Base-by-base conservation (phyloP, 2,797 vertebrate genomes). In the Oryzias sinensis region DNA sequence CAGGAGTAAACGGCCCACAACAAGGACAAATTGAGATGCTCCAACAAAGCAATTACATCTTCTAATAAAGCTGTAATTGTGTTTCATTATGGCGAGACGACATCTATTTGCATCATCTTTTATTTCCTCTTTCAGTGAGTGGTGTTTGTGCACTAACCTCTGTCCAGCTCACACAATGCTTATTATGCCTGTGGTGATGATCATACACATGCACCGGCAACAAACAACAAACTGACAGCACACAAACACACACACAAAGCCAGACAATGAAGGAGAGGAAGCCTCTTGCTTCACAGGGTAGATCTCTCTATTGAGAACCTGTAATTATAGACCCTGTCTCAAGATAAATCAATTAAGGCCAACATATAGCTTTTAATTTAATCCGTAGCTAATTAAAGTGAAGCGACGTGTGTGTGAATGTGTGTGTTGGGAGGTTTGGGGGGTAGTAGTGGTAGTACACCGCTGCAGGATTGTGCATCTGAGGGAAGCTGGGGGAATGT, bases 311-410 rank as follows among this genome's bases (percentile, higher is more conserved):
- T 88, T 90, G 82, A 90, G 82, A 87, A 87, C 81, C 84, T 88
- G 88, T 92, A 93, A 92, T 92, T 92, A 93, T 88, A 87, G 77
- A 81, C 71, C 87, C 76, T 85, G 77, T 90, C 85, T 88, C 76
- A 77, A 86, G 88, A 91, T 90, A 89, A 91, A 92, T 90, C 90
- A 91, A 92, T 93, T 91, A 92, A 87, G 70, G 41, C 62, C 80
- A 90, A 89, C 88, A 87, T 90, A 90, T 88, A 91, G 90, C 87
- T 89, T 90, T 92, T 91, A 91, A 92, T 92, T 90, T 89, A 91
- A 90, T 91, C 83, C 64, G 56, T 53, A 83, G 87, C 88, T 91
- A 93, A 92, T 92, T 91, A 92, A 90, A 89, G 81, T 78, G 82
- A 85, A 72, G 70, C 74, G 65, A 79, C 63, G 56, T 44, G 75